Conservation (phyloP, 2,113 vertebrate genomes). For the Engraulis encrasicolus region DNA sequence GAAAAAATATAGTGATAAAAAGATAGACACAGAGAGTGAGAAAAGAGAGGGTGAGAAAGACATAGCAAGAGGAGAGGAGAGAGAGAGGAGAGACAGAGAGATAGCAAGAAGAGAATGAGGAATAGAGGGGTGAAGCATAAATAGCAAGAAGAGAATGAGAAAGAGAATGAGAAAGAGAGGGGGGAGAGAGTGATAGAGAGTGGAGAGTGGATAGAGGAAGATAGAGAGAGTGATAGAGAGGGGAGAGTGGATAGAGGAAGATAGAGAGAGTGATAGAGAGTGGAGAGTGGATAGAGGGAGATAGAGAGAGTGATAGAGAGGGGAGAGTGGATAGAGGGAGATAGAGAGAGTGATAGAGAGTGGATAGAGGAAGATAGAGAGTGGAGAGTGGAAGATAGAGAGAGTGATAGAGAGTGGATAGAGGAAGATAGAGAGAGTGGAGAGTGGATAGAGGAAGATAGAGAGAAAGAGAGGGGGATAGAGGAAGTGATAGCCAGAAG, state of each 20-base stretch:
- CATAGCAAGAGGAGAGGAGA: too few species aligned
- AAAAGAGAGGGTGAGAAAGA: too few species aligned
- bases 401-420: background rate
- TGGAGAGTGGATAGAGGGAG: background rate
- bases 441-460: background rate
- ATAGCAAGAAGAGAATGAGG: background rate
- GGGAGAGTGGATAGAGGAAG: background rate
- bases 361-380: background rate
- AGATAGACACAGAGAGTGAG: too few species aligned
- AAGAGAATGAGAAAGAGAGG: slow-evolving; percentile 2
- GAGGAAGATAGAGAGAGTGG: background rate
- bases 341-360: background rate
- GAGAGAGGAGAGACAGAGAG: background rate
- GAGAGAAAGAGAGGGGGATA: background rate
- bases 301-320: background rate
- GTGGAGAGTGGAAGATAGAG: too few species aligned
- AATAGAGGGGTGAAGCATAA: background rate
- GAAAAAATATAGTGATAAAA: too few species aligned
- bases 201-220: too few species aligned
- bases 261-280: background rate
- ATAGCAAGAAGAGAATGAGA: background rate
- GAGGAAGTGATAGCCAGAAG: too few species aligned
- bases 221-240: background rate
- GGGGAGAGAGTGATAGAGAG: background rate
- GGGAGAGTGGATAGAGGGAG: background rate